Percentiles rank a stretch among this genome's conserved stretches.
Conservation (phyloP, 2,888 invertebrate species). For the Allolobophora icterica region DNA sequence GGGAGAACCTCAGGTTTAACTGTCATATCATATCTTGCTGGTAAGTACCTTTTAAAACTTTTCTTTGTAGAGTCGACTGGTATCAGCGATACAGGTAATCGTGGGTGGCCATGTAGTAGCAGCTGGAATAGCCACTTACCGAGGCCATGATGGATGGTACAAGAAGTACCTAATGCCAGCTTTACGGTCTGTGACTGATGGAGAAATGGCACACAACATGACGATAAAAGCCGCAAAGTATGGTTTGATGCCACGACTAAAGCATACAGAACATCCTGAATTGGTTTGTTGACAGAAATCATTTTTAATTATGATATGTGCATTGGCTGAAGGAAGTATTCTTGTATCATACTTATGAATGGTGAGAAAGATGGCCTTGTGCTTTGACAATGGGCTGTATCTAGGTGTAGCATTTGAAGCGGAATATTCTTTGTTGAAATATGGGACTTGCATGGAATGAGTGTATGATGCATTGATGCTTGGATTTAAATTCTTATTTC, state of each 20-base stretch:
- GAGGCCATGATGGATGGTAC: slow-evolving; percentile 82
- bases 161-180: slow-evolving; percentile 76
- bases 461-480: too few species aligned
- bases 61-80: slow-evolving; percentile 26
- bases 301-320: too few species aligned
- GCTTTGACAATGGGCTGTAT: too few species aligned
- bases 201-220: slow-evolving; percentile 83
- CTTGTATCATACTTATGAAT: neutral
- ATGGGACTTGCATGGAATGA: too few species aligned
- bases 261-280: slow-evolving; percentile 71
- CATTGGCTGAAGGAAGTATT: neutral
- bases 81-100: slow-evolving; percentile 71
- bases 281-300: slow-evolving; percentile 69
- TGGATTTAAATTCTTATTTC: too few species aligned
- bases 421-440: too few species aligned
- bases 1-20: too few species aligned
- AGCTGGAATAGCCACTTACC: slow-evolving; percentile 75
- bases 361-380: too few species aligned
- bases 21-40: too few species aligned
- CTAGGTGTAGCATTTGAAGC: too few species aligned
- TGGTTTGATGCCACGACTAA: slow-evolving; percentile 74
- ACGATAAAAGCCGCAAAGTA: slow-evolving; percentile 80
- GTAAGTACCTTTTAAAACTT: neutral
- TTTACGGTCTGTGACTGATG: slow-evolving; percentile 73
- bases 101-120: slow-evolving; percentile 76